A percentile compares a stretch with the other conserved stretches of the same genome.
These are phyloP conservation scores for Pentamera pediparva DNA, from an alignment of 53 echinoderm and acorn worm species.

Conservation along the genomic window DNA sequence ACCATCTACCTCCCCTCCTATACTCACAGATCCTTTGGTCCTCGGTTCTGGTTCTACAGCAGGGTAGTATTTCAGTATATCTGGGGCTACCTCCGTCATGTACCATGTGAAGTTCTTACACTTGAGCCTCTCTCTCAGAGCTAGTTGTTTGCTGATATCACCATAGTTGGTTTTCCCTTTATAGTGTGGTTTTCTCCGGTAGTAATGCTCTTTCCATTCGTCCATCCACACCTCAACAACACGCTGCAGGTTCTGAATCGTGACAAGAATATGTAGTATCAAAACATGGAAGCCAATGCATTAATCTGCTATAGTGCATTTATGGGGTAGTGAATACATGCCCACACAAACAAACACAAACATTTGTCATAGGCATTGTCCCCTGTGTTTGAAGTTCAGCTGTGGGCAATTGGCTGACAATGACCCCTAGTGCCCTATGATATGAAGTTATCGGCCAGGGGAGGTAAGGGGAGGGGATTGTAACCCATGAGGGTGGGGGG, in stretches of 20 bases:
- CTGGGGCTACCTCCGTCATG: constrained; percentile 84
- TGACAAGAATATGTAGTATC: background rate
- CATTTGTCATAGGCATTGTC: too few species aligned
- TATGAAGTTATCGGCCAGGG: too few species aligned
- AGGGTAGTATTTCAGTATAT: constrained; percentile 91
- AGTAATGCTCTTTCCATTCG: constrained; percentile 93
- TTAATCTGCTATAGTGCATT: too few species aligned
- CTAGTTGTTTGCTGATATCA: constrained; percentile 93
- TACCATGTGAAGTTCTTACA: constrained; percentile 96
- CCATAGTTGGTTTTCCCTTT: constrained; percentile 58
- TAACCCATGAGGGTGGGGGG: too few species aligned
- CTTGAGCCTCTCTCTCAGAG: constrained; percentile 64
- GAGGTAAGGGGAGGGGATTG: too few species aligned
- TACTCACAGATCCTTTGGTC: constrained; percentile 60
- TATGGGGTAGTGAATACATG: too few species aligned
- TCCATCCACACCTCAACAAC: constrained; percentile 98
- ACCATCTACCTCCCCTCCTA: background rate
- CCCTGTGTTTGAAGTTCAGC: too few species aligned
- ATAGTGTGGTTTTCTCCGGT: constrained; percentile 72
- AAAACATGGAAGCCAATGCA: too few species aligned
- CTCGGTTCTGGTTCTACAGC: constrained; percentile 79
- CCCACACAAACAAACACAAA: too few species aligned
- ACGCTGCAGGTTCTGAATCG: constrained; percentile 72
- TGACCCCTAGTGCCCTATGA: too few species aligned
- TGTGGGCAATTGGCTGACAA: too few species aligned